phyloP scores from a whole-genome alignment of 2,888 invertebrate species.

The Thyatira batis region DNA sequence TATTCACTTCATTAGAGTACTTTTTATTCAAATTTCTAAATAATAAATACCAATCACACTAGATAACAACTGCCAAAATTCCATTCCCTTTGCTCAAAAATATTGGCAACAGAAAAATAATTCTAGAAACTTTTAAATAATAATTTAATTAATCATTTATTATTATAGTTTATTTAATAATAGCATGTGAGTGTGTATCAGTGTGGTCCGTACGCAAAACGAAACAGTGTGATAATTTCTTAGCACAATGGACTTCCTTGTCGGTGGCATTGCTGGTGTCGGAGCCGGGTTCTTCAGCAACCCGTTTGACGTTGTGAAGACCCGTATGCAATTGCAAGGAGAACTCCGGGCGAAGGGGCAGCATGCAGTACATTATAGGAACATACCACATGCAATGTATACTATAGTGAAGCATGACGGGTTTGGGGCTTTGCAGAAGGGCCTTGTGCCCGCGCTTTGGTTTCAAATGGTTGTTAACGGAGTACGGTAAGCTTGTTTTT shows the following conservation, averaged over 20 bases:
- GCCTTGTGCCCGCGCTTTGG: slow-evolving; percentile 91
- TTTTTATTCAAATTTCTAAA: no score
- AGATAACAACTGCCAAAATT: no score
- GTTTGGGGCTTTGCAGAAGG: slow-evolving; percentile 87
- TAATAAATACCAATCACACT: no score
- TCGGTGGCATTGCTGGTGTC: slow-evolving; percentile 89
- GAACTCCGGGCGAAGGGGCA: slow-evolving; percentile 87
- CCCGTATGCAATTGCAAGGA: slow-evolving; percentile 93
- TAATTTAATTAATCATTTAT: no score
- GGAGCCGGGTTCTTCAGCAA: slow-evolving; percentile 93
- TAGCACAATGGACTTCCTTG: slow-evolving; percentile 86
- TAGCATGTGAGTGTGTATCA: background rate
- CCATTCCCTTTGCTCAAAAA: no score
- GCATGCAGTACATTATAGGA: slow-evolving; percentile 84
- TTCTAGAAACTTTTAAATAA: no score
- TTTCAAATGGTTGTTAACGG: slow-evolving; percentile 88
- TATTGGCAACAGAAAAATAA: no score
- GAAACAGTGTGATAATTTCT: slow-evolving; percentile 18
- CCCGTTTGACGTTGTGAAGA: slow-evolving; percentile 94
- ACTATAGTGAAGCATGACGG: slow-evolving; percentile 90
- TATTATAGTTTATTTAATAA: background rate
- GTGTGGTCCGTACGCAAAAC: background rate
- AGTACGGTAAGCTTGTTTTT: slow-evolving; percentile 65
- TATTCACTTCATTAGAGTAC: no score
- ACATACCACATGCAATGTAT: slow-evolving; percentile 91